phyloP scores from a whole-genome alignment of 2,888 invertebrate species.

The Polyommatus iphigenia region DNA sequence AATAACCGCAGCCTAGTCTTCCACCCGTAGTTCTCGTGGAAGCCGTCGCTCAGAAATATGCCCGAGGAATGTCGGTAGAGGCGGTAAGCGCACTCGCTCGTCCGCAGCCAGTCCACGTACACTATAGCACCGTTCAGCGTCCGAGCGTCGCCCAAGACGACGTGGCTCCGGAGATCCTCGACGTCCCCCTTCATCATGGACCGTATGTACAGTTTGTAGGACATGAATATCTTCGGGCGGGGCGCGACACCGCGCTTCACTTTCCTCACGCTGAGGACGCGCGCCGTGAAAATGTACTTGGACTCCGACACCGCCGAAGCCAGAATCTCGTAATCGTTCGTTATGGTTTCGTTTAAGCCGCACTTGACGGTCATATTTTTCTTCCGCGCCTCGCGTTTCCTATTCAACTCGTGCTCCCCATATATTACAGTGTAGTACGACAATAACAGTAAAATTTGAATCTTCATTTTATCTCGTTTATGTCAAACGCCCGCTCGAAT shows the following conservation, averaged over 20 bases:
- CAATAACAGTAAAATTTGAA: constrained; percentile 65
- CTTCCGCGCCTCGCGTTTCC: constrained; percentile 69
- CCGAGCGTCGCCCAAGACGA: constrained; percentile 65
- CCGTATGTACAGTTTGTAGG: constrained; percentile 71
- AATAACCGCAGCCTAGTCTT: constrained; percentile 66
- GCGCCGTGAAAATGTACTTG: constrained; percentile 76
- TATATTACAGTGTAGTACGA: constrained; percentile 62
- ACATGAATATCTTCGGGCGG: constrained; percentile 68
- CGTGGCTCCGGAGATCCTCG: constrained; percentile 64
- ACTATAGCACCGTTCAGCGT: constrained; percentile 73
- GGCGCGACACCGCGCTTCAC: constrained; percentile 67
- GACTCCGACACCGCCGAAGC: constrained; percentile 77
- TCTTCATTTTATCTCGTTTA: constrained; percentile 64
- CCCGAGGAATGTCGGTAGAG: constrained; percentile 75
- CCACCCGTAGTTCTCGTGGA: constrained; percentile 60
- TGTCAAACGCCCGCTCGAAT: constrained; percentile 51
- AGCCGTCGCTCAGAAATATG: constrained; percentile 74
- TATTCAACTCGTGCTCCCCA: constrained; percentile 63
- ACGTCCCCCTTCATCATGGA: constrained; percentile 71
- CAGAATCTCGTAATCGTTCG: constrained; percentile 79
- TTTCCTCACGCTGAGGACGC: constrained; percentile 73
- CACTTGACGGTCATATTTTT: constrained; percentile 73
- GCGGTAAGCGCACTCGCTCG: constrained; percentile 73
- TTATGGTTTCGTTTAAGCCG: constrained; percentile 77
- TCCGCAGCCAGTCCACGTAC: constrained; percentile 71